Evolutionary conservation across 1,140 invertebrate species (phyloP), one percentile per base, ranked within the genome.

Genomic region (Leptopilina boulardi): DNA sequence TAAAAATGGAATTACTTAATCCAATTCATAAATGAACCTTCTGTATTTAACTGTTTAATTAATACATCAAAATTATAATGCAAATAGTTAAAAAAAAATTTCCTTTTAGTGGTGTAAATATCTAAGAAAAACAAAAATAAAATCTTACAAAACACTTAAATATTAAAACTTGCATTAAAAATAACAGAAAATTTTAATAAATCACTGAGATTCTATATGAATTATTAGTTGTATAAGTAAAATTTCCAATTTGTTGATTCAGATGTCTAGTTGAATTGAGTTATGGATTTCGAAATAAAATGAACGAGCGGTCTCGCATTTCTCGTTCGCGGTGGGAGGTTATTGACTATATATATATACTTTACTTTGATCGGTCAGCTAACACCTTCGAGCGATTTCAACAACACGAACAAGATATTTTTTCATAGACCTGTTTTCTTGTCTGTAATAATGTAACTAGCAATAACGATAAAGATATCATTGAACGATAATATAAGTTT

Each of bases 401-500:
- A 26, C 23, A 66, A 66, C 56, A 30, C 23, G 56, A 66, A 5
- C 15, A 66, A 26, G 10, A 66, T 26, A 66, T 26, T 66, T 66
- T 66, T 66, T 15, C 56, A 15, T 66, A 30, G 11, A 66, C 23
- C 4, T 30, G 56, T 66, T 66, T 34, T 66, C 56, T 66, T 47
- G 44, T 47, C 23, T 26, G 21, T 2, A 66, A 26, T 66, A 66
- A 26, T 66, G 21, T 66, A 47, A 10, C 56, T 66, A 1, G 56
- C 23, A 66, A 66, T 66, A 30, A 66, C 23, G 23, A 66, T 66
- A 66, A 66, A 66, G 56, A 26, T 66, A 66, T 66, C 56, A 66
- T 30, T 66, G 23, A 66, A 26, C 10, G 21, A 66, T 66, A 15
- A 66, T 34, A n/a, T n/a, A 34, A 34, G 2, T 2, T 66, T 66